Conservation (phyloP, 2,113 vertebrate species). For the Neotragus pygmaeus region DNA sequence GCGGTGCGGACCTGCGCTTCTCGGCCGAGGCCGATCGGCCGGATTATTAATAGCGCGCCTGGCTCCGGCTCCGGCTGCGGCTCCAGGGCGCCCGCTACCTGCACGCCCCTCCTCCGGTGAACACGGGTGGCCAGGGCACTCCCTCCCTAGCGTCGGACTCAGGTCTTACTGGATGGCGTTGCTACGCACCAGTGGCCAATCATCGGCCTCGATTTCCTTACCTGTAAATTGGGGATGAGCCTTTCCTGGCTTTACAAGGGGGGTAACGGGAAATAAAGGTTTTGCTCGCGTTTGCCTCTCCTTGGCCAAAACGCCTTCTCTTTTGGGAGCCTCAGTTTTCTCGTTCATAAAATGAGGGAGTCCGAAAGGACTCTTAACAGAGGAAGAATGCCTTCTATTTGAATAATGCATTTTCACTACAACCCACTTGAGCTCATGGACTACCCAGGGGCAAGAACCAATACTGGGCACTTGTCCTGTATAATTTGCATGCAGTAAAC, state of each 20-base stretch:
- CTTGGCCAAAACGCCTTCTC: background rate
- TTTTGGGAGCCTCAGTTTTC: background rate
- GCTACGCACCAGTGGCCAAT: constrained; percentile 56
- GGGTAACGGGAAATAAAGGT: background rate
- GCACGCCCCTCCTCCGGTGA: constrained; percentile 42
- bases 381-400: background rate
- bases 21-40: background rate
- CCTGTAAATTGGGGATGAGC: constrained; percentile 60
- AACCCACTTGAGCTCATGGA: background rate
- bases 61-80: background rate
- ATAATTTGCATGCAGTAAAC: background rate
- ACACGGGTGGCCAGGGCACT: constrained; percentile 27
- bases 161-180: constrained; percentile 62
- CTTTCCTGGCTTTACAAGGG: background rate
- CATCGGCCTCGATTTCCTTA: constrained; percentile 59
- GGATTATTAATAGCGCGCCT: constrained; percentile 48
- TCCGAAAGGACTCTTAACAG: background rate
- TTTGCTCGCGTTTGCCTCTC: constrained; percentile 6
- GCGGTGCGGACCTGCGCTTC: background rate
- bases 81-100: constrained; percentile 60
- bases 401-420: background rate
- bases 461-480: background rate
- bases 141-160: constrained; percentile 58
- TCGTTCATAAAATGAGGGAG: background rate
- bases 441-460: background rate